Base-by-base conservation (phyloP, 2,888 invertebrate species). In the Pheosia gnoma region DNA sequence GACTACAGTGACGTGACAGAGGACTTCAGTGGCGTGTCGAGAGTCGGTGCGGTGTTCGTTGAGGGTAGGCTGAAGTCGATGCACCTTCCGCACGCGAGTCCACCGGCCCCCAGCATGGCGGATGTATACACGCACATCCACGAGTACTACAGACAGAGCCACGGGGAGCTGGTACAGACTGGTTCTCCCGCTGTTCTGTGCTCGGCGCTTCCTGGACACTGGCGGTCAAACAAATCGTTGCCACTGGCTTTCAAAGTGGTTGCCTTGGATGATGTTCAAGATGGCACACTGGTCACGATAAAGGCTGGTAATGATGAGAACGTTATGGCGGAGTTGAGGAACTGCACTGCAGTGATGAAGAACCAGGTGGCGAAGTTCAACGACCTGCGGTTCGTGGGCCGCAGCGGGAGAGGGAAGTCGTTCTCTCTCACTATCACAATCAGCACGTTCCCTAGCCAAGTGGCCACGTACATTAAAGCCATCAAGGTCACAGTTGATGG, bases 401-500 rank as follows among this genome's bases (percentile, higher is more conserved):
- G 99, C 64, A 98, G 98, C 72, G 99, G 99, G 3, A 94, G 99
- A 86, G 99, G 99, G 59, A 99, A 99, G 90, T 92, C 98, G 53
- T 99, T 99, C 90, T 97, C 98, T 9, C 90, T 99, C 78, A 98
- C 98, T 74, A 99, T 99, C 87, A 97, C 98, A 75, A 97, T 99
- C 82, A 96, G 96, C 85, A 95, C 96, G 25, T 95, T 95, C 72
- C 94, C 94, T 4, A 94, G 95, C 70, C 99, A 99, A 94, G 96
- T 99, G 41, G 98, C 99, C 58, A 97, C 98, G 5, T 99, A 99
- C 89, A 96, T 94, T 79, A 99, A 99, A 87, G 99, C 99, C 60
- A 99, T 99, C 89, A 99, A 99, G 95, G 99, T 99, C 62, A 99
- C 99, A 37, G 99, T 99, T 45, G 99, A 99, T 85, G 99, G 99